phyloP scores from a whole-genome alignment of 2,888 invertebrate species.

The Acleris laterana region DNA sequence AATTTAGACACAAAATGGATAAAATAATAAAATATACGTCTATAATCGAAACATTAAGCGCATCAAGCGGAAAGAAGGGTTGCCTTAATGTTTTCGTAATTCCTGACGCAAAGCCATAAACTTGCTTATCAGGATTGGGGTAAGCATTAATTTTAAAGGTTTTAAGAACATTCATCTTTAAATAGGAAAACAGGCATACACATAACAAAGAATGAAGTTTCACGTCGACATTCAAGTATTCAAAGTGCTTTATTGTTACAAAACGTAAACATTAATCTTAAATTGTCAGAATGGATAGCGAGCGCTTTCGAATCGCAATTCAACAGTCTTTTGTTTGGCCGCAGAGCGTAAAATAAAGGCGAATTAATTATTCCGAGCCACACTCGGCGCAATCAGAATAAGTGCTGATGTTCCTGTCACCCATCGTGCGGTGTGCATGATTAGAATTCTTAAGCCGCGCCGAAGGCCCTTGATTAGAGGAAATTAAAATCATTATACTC shows the following conservation, averaged over 20 bases:
- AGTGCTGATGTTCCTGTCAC: slow-evolving; percentile 84
- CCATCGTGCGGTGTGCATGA: slow-evolving; percentile 69
- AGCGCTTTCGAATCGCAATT: slow-evolving; percentile 52
- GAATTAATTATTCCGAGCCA: slow-evolving; percentile 84
- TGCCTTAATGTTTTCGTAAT: slow-evolving; percentile 15
- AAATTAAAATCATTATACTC: slow-evolving; percentile 85
- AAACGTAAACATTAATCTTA: slow-evolving; percentile 13
- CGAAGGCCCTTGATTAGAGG: slow-evolving; percentile 84
- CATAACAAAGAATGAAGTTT: too few relatives aligned
- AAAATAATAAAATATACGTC: slow-evolving; percentile 6
- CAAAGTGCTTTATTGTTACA: not conserved
- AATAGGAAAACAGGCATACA: not conserved
- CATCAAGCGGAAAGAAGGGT: slow-evolving; percentile 20
- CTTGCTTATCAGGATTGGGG: slow-evolving; percentile 3
- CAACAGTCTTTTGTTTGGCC: slow-evolving; percentile 73
- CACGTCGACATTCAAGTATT: not conserved
- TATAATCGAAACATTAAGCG: slow-evolving; percentile 6
- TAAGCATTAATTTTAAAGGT: not conserved
- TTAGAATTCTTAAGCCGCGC: slow-evolving; percentile 84
- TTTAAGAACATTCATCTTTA: not conserved
- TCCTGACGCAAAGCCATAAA: slow-evolving; percentile 8
- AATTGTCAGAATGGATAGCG: slow-evolving; percentile 14
- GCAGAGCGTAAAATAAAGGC: slow-evolving; percentile 78
- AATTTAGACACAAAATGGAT: not conserved
- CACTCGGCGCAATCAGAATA: slow-evolving; percentile 84